Base-by-base conservation (phyloP, 2,797 vertebrate species). In the Poeciliopsis paucimaculata region DNA sequence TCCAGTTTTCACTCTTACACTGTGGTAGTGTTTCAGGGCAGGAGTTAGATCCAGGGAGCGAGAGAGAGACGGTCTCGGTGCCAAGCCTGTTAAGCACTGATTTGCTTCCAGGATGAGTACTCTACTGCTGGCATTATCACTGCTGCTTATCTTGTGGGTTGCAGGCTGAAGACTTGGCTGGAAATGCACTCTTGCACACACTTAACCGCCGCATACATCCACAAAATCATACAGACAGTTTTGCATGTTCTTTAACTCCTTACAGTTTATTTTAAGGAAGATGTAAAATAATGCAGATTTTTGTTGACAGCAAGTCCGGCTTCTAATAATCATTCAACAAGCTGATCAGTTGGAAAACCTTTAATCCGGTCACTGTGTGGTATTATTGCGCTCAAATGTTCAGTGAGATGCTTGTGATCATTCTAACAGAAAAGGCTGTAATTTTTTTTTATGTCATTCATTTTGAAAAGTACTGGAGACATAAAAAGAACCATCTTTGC, bases 61-160 rank as follows among this genome's bases (percentile, higher is more conserved):
- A 46, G 76, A 86, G 78, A 79, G 66, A 34, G 71, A 28, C n/a
- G 20, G 46, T 79, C 12, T 66, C 71, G 36, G 73, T 91, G 91
- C 92, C 90, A 92, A 87, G 80, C 80, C 82, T 82, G 87, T 90
- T 88, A 81, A 86, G 36, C 73, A 77, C 76, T 91, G 83, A 88
- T 89, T 86, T 20, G n/a, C 77, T 79, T 89, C 82, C 84, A 90
- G 86, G 79, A 90, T 85, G 81, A 60, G 81, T 85, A 76, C 75
- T 86, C 72, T 82, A 78, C 77, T 84, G 86, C 78, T 84, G 86
- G 87, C 90, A 89, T 86, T 91, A 92, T 93, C 91, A 45, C 81
- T 85, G 78, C 87, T 83, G 88, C 91, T 94, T 93, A 93, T 93
- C 91, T 86, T 73, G 68, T 88, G 51, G 72, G 83, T 84, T 93